These are phyloP conservation scores for Drosophila tropicalis DNA, from an alignment of 1,140 invertebrate species.

Conservation along the genomic window DNA sequence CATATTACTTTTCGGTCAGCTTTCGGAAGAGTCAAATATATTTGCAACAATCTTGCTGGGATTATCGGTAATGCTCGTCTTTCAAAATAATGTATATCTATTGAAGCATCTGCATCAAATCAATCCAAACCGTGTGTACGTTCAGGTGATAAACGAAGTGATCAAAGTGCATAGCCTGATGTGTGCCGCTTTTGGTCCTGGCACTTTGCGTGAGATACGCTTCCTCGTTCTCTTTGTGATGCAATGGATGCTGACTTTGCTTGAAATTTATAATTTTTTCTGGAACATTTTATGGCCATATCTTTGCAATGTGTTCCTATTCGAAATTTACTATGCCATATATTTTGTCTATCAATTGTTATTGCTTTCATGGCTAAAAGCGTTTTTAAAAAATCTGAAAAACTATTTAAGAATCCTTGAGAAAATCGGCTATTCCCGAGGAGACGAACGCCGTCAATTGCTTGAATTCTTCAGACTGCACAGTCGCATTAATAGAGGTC, in stretches of 20 bases:
- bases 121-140: background rate
- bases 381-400: background rate
- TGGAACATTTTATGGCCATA: background rate
- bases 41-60: background rate
- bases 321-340: slow-evolving; percentile 12
- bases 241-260: background rate
- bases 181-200: background rate
- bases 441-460: background rate
- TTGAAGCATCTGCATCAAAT: slow-evolving; percentile 1
- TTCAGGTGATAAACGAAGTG: slow-evolving; percentile 1
- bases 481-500: slow-evolving; percentile 12
- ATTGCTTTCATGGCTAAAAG: slow-evolving; percentile 13
- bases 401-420: background rate
- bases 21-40: background rate
- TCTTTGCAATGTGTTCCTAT: background rate
- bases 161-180: background rate
- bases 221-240: background rate
- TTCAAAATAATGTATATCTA: background rate
- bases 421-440: too few species aligned
- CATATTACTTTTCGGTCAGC: background rate
- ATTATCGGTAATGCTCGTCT: background rate
- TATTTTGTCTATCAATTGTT: slow-evolving; percentile 32
- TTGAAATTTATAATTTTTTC: slow-evolving; percentile 1
- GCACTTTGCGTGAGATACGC: background rate
- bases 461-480: background rate